These are phyloP conservation scores for Platycercus adscitus DNA, from an alignment of 2,113 vertebrate genomes.

Conservation along the genomic window DNA sequence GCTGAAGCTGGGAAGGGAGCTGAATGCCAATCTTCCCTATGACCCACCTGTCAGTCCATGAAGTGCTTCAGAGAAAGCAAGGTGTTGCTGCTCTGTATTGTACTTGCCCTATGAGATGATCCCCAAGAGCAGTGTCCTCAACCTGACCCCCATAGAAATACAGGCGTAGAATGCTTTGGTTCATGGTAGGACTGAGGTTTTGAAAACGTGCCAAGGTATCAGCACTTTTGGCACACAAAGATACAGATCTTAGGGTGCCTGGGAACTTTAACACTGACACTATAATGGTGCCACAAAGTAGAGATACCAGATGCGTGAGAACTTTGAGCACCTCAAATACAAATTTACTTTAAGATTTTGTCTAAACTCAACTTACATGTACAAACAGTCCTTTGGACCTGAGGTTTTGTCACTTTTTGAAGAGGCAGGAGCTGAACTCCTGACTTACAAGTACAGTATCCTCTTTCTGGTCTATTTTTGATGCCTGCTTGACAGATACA, in stretches of 20 bases:
- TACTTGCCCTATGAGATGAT: not conserved
- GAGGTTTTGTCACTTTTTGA: not conserved
- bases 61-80: not conserved
- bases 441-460: not conserved
- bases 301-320: not conserved
- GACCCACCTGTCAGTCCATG: rapidly evolving
- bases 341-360: not conserved
- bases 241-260: not conserved
- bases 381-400: not conserved
- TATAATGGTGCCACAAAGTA: not conserved
- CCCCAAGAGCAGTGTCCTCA: not conserved
- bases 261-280: not conserved
- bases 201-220: not conserved
- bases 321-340: not conserved
- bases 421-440: not conserved
- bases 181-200: rapidly evolving
- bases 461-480: not conserved
- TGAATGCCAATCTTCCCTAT: not conserved
- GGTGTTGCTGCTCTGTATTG: not conserved
- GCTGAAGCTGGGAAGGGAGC: not conserved
- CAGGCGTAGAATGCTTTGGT: rapidly evolving
- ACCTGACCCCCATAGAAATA: not conserved
- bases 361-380: not conserved
- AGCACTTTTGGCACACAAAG: not conserved
- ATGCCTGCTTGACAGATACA: not conserved